Base-by-base conservation (phyloP, 2,888 invertebrate genomes). In the Noctua janthe region DNA sequence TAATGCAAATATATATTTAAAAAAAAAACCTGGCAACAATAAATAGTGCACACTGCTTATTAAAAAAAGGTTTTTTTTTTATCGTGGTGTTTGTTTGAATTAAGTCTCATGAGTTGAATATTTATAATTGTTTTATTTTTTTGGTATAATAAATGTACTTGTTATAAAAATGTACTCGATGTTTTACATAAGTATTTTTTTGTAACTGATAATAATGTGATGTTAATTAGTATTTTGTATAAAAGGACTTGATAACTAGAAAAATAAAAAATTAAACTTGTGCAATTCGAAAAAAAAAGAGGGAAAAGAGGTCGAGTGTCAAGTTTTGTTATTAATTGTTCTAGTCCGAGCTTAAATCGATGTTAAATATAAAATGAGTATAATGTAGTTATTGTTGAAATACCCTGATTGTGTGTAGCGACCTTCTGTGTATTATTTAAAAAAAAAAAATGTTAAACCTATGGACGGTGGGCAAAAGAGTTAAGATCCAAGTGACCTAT, bases 391-490 rank as follows among this genome's bases (percentile, higher is more conserved):
- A 89, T 80, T 83, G 87, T 86, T 90, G n/a, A 78, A 84, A 82
- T 87, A 78, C 79, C 84, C 88, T 83, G 83, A 85, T 86, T 86
- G 90, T 89, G 87, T 84, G 88, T 90, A 90, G 89, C 83, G 82
- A 85, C 87, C 84, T 88, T 86, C 69, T 74, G 80, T 89, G 80
- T 85, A 74, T 86, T 81, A 64, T 71, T 83, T 74, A 13, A 75
- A 81, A 80, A 2, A 80, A 2, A 66, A 76, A 11, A 29, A 29
- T 8, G 47, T 20, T 39, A 54, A 66, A 51, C 69, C 13, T 84
- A 64, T 51, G 54, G 47, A 74, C n/a, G 29, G 13, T 51, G 29
- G 20, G 39, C 74, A 74, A 81, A 85, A 84, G 74, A 85, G 74
- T 29, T 77, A 69, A 54, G 80, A n/a, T 29, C 0, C 15, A 69